Base-by-base conservation (phyloP, 2,113 vertebrate genomes). In the Ornithorhynchus anatinus region DNA sequence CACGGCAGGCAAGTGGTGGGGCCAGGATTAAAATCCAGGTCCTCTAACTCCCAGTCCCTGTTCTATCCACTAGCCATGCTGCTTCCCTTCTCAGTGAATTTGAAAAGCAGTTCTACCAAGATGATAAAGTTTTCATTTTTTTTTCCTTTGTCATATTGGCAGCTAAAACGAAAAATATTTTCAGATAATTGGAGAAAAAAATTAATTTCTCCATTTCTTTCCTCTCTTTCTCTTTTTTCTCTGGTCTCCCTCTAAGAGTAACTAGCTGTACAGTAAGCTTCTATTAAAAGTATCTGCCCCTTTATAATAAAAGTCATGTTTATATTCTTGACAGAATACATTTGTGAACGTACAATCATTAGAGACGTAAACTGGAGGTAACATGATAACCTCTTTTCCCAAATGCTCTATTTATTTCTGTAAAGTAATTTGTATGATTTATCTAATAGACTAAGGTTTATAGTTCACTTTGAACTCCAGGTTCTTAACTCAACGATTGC, bases 381-480 rank as follows among this genome's bases (percentile, higher is more conserved):
- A 85, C 80, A 70, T 77, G 89, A 91, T 91, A 90, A 91, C 89
- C 89, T 80, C 83, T 85, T 86, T 88, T 29, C 84, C 76, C 69
- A 84, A 86, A 89, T 58, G 84, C 79, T 88, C 87, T 89, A 88
- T 91, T 89, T 91, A 88, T 91, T 91, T 91, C 87, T 89, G 86
- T 84, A 87, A 91, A 91, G 88, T 84, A 85, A 91, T 91, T 90
- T 91, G 88, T 88, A 90, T 88, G 88, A 90, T 91, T 91, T 90
- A 91, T 91, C 87, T 88, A 78, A 81, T 74, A 62, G 87, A 85
- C 83, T 62, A 80, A 89, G 76, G 89, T 90, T 91, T 90, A 90
- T 84, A 84, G 87, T 75, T 91, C 88, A 88, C 89, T 90, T 90
- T 91, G 89, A 91, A 89, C 89, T 89, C 85, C 77, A 81, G 85